These are phyloP conservation scores for Abrostola triplasia DNA, from an alignment of 2,888 invertebrate genomes.

Conservation along the genomic window DNA sequence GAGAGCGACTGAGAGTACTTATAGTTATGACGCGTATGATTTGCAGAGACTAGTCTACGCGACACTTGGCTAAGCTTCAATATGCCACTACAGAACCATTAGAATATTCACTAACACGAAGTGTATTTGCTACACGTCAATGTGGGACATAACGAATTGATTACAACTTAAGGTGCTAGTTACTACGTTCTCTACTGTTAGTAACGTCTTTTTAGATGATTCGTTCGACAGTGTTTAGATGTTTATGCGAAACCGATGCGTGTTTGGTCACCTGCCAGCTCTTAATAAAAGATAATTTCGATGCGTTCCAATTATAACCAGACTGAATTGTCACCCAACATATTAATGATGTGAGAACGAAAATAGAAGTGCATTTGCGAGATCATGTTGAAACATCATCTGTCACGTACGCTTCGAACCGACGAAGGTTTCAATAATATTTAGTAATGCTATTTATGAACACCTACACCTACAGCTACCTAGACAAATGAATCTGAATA, in stretches of 20 bases:
- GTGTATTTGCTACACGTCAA: conserved; percentile 58
- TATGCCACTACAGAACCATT: conserved; percentile 63
- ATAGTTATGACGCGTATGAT: conserved; percentile 67
- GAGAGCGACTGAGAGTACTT: conserved; percentile 62
- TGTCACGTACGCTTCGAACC: conserved; percentile 3
- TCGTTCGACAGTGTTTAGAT: conserved; percentile 13
- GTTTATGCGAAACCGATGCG: conserved; percentile 39
- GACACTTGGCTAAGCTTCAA: conserved; percentile 81
- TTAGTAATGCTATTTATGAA: conserved; percentile 27
- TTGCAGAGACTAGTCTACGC: conserved; percentile 67
- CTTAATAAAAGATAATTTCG: conserved; percentile 72
- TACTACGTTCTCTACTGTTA: conserved; percentile 17
- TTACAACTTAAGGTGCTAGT: conserved; percentile 41
- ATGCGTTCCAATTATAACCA: conserved; percentile 67
- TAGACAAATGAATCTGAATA: conserved; percentile 35
- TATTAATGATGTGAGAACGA: conserved; percentile 47
- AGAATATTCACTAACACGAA: conserved; percentile 60
- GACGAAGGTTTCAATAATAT: conserved; percentile 11
- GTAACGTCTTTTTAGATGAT: conserved; percentile 13
- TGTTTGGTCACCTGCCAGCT: conserved; percentile 72
- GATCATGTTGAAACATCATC: conserved; percentile 24
- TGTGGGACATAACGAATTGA: conserved; percentile 44
- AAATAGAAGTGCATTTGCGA: conserved; percentile 44
- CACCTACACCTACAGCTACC: conserved; percentile 19
- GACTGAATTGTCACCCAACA: conserved; percentile 51